phyloP scores from a whole-genome alignment of 2,888 invertebrate genomes.

The Ophion obscuratus region DNA sequence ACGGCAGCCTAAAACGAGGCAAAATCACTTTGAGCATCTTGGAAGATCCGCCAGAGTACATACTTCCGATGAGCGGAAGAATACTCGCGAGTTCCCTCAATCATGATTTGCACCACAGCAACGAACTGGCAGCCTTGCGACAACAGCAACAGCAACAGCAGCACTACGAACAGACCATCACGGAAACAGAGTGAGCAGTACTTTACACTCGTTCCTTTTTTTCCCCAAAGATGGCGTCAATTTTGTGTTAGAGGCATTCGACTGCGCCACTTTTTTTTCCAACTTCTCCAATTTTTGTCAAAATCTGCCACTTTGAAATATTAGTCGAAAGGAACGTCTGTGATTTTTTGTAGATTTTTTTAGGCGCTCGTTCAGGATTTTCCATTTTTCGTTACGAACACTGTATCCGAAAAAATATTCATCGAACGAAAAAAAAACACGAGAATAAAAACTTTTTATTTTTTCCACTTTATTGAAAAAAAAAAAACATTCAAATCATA shows the following conservation, averaged over 20 bases:
- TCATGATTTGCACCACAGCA: slow-evolving; percentile 82
- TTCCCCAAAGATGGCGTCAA: neutral
- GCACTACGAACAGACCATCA: slow-evolving; percentile 81
- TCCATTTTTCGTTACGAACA: no score
- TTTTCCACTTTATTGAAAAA: no score
- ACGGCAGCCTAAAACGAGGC: slow-evolving; percentile 81
- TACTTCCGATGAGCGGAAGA: slow-evolving; percentile 81
- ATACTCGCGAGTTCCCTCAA: slow-evolving; percentile 81
- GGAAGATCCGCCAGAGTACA: slow-evolving; percentile 81
- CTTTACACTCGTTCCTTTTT: slow-evolving; percentile 37
- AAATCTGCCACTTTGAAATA: no score
- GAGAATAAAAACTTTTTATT: no score
- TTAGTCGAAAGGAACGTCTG: no score
- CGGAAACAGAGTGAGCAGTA: slow-evolving; percentile 81
- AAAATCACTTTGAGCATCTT: slow-evolving; percentile 79
- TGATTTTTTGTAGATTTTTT: no score
- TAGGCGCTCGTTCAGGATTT: no score
- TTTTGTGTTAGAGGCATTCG: neutral
- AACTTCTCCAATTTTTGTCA: no score
- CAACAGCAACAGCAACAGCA: slow-evolving; percentile 76
- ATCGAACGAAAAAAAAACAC: no score
- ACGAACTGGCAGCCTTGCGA: slow-evolving; percentile 80
- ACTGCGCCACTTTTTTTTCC: no score
- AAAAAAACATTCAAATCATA: no score
- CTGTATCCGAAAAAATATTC: no score